phyloP scores from a whole-genome alignment of 1,140 invertebrate genomes.

The Epicauta chinensis region DNA sequence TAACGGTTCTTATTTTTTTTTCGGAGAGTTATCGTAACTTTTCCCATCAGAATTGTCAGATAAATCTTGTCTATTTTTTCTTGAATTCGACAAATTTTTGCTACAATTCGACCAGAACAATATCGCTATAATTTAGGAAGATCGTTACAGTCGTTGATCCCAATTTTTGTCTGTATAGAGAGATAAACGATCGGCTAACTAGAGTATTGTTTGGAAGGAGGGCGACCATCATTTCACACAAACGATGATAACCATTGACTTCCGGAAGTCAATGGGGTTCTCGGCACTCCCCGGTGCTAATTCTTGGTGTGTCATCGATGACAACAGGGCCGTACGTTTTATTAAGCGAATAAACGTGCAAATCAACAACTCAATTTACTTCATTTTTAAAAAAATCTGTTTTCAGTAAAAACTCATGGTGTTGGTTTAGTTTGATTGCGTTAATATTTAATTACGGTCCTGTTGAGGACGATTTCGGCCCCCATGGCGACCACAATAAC shows the following conservation, averaged over 20 bases:
- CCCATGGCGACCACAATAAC: slow-evolving; percentile 8
- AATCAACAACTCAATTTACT: no score
- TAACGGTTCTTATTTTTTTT: no score
- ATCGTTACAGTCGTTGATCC: slow-evolving; percentile 4
- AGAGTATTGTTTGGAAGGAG: slow-evolving; percentile 16
- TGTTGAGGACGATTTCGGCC: slow-evolving; percentile 1
- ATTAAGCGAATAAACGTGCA: background rate
- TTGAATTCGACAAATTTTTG: no score
- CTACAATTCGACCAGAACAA: slow-evolving; percentile 2
- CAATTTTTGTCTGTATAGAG: slow-evolving; percentile 4
- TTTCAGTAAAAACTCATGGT: no score
- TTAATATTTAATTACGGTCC: background rate
- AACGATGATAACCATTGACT: slow-evolving; percentile 12
- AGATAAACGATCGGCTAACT: slow-evolving; percentile 22
- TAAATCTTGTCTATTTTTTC: no score
- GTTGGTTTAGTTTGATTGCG: background rate
- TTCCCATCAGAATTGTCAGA: no score
- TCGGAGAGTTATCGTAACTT: no score
- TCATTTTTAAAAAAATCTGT: no score
- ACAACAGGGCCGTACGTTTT: background rate
- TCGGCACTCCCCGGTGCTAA: slow-evolving; percentile 1
- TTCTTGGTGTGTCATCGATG: background rate
- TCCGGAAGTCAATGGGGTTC: slow-evolving; percentile 13
- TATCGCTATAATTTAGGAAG: slow-evolving; percentile 6
- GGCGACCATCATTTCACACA: no score